Evolutionary conservation across 1,140 invertebrate species (phyloP).

Genomic region (Pissodes strobi): DNA sequence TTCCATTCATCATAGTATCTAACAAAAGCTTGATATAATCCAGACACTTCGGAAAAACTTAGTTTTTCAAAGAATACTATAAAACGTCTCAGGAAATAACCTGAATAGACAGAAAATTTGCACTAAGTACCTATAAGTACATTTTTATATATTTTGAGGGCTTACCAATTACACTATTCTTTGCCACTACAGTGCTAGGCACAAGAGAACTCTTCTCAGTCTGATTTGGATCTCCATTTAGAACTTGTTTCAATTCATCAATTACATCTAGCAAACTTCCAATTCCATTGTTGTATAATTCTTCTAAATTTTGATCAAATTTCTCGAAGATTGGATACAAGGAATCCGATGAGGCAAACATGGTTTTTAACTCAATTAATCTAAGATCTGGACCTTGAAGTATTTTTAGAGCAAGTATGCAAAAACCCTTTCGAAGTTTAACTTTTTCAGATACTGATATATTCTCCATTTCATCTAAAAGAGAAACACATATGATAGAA

Average conservation of each 20-base stretch:
- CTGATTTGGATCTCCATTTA: conserved; percentile 48
- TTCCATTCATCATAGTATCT: conserved; percentile 64
- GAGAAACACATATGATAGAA: conserved; percentile 27
- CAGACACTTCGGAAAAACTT: conserved; percentile 77
- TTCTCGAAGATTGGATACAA: conserved; percentile 60
- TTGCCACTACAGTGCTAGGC: conserved; percentile 49
- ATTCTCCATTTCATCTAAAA: conserved; percentile 41
- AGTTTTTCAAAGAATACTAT: conserved; percentile 80
- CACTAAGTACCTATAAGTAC: conserved; percentile 57
- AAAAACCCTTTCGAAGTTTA: conserved; percentile 60
- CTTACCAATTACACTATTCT: conserved; percentile 57
- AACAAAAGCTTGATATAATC: conserved; percentile 69
- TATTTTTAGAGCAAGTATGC: conserved; percentile 65
- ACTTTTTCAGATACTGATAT: conserved; percentile 51
- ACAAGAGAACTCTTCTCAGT: conserved; percentile 48
- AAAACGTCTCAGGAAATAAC: conserved; percentile 79
- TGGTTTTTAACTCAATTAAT: conserved; percentile 60
- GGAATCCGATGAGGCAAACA: conserved; percentile 60
- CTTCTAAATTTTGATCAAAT: conserved; percentile 61
- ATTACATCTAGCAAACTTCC: conserved; percentile 68
- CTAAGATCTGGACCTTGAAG: conserved; percentile 72
- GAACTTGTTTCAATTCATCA: conserved; percentile 59
- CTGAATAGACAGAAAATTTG: conserved; percentile 60
- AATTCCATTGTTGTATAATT: conserved; percentile 61
- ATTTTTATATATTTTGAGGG: conserved; percentile 48